Base-by-base conservation (phyloP, 2,113 vertebrate genomes). In the Danionella cerebrum region DNA sequence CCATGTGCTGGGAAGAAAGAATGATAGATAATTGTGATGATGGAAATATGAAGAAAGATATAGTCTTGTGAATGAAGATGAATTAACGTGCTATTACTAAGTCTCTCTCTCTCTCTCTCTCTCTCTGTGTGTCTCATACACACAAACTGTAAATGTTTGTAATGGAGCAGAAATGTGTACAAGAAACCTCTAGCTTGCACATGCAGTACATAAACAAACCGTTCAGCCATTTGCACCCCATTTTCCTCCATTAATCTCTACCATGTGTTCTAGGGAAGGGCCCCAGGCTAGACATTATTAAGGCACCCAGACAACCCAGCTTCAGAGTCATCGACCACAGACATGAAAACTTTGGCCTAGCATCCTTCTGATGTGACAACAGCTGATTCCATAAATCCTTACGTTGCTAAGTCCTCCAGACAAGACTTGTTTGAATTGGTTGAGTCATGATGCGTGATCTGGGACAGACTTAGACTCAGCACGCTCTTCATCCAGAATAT, bases 181-280 rank as follows among this genome's bases (percentile, higher is more conserved):
- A n/a, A n/a, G n/a, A n/a, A n/a, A n/a, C n/a, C n/a, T n/a, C n/a
- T n/a, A n/a, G n/a, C n/a, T n/a, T n/a, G n/a, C n/a, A n/a, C n/a
- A n/a, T n/a, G n/a, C n/a, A n/a, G n/a, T n/a, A n/a, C n/a, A n/a
- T n/a, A n/a, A n/a, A n/a, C n/a, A n/a, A n/a, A n/a, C n/a, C n/a
- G n/a, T n/a, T n/a, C n/a, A n/a, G n/a, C 33, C 53, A 33, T 22
- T 54, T 16, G 16, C 51, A 67, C 33, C 55, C 67, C 62, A 47
- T 53, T 10, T 45, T 78, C 55, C 75, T 33, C 83, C 78, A 80
- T 78, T 75, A 82, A 79, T 82, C 73, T 73, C 73, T 83, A 78
- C 72, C 82, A 84, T 79, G 76, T 87, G 80, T 82, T 78, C 77
- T 75, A 36, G 79, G 71, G 76, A 71, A 50, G 51, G 62, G 35